phyloP scores from a whole-genome alignment of 2,113 vertebrate genomes.

The Podarcis raffonei region DNA sequence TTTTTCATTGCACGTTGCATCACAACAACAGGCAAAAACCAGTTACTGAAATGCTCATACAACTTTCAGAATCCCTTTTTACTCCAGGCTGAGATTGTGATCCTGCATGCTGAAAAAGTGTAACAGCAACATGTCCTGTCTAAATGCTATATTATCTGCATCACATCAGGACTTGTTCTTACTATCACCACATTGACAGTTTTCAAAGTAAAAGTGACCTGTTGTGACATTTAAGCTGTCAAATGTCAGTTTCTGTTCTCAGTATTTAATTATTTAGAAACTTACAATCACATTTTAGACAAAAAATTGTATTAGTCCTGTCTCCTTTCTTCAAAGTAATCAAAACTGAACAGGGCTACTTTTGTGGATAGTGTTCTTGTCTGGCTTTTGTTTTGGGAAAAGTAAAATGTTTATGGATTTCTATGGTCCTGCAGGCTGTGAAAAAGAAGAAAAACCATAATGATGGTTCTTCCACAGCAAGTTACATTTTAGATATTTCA shows the following conservation, averaged over 20 bases:
- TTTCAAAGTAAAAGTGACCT: neutral
- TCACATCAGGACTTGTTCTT: neutral
- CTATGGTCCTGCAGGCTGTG: neutral
- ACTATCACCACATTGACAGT: no score
- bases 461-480: neutral
- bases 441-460: neutral
- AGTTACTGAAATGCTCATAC: neutral
- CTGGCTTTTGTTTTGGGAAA: neutral
- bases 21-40: neutral
- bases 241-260: neutral
- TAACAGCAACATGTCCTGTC: neutral
- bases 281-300: neutral
- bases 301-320: neutral
- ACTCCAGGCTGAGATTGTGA: neutral
- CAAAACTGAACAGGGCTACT: neutral
- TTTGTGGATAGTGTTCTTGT: neutral
- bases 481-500: neutral
- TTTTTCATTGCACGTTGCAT: neutral
- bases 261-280: neutral
- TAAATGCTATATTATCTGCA: neutral
- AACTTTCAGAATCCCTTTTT: neutral
- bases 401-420: neutral
- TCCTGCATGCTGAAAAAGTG: neutral
- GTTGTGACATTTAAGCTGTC: neutral
- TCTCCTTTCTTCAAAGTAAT: neutral